These are phyloP conservation scores for Meandrusa payeni DNA, from an alignment of 2,888 invertebrate species.

Conservation along the genomic window DNA sequence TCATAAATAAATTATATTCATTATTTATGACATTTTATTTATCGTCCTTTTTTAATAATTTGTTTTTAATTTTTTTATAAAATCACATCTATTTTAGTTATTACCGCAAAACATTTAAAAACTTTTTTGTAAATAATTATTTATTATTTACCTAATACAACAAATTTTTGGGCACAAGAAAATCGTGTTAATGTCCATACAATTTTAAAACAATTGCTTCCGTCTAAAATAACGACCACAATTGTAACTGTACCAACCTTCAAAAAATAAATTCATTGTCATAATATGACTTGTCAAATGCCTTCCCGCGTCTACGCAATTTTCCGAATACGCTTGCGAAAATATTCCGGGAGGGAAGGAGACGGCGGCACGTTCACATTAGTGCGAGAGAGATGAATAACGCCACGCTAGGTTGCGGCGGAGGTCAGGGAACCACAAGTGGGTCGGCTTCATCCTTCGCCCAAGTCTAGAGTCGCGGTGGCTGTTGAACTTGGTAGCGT, in stretches of 20 bases:
- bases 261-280: slow-evolving; percentile 47
- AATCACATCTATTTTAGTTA: too few species aligned
- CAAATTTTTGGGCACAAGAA: too few species aligned
- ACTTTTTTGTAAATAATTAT: too few species aligned
- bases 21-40: neutral
- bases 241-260: slow-evolving; percentile 5
- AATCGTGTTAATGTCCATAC: too few species aligned
- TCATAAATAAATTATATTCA: too few species aligned
- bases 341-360: slow-evolving; percentile 74
- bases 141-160: too few species aligned
- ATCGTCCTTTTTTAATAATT: too few species aligned
- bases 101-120: too few species aligned
- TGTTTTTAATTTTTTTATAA: too few species aligned
- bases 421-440: slow-evolving; percentile 80
- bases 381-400: slow-evolving; percentile 43
- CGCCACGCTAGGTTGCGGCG: slow-evolving; percentile 65
- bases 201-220: slow-evolving; percentile 6
- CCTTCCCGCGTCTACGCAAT: slow-evolving; percentile 57
- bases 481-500: slow-evolving; percentile 71
- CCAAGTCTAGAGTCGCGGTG: slow-evolving; percentile 56
- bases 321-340: slow-evolving; percentile 73
- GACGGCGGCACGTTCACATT: slow-evolving; percentile 34
- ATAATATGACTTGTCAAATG: slow-evolving; percentile 48
- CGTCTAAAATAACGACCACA: neutral
- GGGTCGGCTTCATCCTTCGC: slow-evolving; percentile 77